These are phyloP conservation scores for Pammene fasciana DNA, from an alignment of 2,888 invertebrate genomes.

Conservation along the genomic window DNA sequence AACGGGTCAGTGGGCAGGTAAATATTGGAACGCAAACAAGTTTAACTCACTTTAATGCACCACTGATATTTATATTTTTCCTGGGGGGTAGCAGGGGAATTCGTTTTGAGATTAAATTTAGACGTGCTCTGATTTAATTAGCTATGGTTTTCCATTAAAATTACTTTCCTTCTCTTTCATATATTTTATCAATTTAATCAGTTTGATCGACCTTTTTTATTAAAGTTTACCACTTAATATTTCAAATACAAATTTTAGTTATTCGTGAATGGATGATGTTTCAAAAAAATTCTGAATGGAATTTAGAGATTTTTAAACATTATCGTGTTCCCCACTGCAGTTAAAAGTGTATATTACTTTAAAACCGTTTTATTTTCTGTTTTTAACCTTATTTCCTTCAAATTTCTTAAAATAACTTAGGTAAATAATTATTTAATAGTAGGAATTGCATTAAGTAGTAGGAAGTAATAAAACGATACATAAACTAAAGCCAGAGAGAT, in stretches of 20 bases:
- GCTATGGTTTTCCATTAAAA: conserved; percentile 12
- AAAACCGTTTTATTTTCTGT: too few relatives aligned
- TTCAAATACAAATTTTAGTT: too few relatives aligned
- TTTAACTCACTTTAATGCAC: conserved; percentile 77
- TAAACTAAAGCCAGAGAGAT: conserved; percentile 29
- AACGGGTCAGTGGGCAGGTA: conserved; percentile 80
- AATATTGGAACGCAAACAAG: conserved; percentile 80
- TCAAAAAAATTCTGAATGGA: too few relatives aligned
- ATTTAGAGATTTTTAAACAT: too few relatives aligned
- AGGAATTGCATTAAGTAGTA: background rate
- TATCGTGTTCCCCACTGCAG: too few relatives aligned
- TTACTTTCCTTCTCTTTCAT: background rate
- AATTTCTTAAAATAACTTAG: too few relatives aligned
- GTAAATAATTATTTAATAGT: too few relatives aligned
- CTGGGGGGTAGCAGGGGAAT: conserved; percentile 50
- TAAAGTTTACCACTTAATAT: too few relatives aligned
- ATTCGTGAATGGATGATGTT: too few relatives aligned
- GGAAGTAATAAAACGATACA: conserved; percentile 32
- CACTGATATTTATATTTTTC: conserved; percentile 73
- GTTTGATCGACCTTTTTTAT: background rate
- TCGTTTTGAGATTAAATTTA: conserved; percentile 35
- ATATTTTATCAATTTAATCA: background rate
- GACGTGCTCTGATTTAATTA: conserved; percentile 38
- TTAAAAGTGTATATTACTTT: too few relatives aligned
- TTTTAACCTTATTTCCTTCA: too few relatives aligned